phyloP scores from a whole-genome alignment of 2,888 invertebrate genomes.

The Epinotia bilunana region DNA sequence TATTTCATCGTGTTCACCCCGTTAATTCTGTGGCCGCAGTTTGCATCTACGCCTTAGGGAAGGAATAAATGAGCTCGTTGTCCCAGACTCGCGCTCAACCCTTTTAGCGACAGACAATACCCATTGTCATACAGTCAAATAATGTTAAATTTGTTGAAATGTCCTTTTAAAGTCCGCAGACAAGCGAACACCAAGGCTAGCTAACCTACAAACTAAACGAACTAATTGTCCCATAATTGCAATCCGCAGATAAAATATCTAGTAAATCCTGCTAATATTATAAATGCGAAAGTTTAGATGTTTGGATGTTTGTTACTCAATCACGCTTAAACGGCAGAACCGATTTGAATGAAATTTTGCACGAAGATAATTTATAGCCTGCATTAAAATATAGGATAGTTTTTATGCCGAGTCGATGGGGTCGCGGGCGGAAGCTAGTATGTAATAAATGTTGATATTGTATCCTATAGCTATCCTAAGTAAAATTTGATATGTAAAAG shows the following conservation, averaged over 20 bases:
- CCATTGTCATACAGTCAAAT: constrained; percentile 70
- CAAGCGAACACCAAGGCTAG: constrained; percentile 49
- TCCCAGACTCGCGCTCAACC: constrained; percentile 67
- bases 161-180: constrained; percentile 65
- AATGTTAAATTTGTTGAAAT: constrained; percentile 74
- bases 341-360: too few relatives aligned
- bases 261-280: too few relatives aligned
- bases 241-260: neutral
- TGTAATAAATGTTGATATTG: too few relatives aligned
- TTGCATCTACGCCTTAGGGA: constrained; percentile 73
- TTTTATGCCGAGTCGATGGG: too few relatives aligned
- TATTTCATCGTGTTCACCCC: constrained; percentile 69
- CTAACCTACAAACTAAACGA: neutral
- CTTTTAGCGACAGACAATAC: constrained; percentile 78
- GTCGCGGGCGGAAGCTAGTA: too few relatives aligned
- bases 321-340: too few relatives aligned
- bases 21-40: constrained; percentile 69
- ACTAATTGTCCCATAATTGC: neutral
- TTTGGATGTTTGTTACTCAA: too few relatives aligned
- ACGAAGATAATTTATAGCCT: too few relatives aligned
- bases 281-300: too few relatives aligned
- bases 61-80: constrained; percentile 78
- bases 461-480: too few relatives aligned
- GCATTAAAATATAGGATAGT: too few relatives aligned
- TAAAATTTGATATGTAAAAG: too few relatives aligned